A percentile compares a stretch with the other conserved stretches of the same genome.
Conservation (phyloP, 2,888 invertebrate genomes). For the Calameuta pallipes region DNA sequence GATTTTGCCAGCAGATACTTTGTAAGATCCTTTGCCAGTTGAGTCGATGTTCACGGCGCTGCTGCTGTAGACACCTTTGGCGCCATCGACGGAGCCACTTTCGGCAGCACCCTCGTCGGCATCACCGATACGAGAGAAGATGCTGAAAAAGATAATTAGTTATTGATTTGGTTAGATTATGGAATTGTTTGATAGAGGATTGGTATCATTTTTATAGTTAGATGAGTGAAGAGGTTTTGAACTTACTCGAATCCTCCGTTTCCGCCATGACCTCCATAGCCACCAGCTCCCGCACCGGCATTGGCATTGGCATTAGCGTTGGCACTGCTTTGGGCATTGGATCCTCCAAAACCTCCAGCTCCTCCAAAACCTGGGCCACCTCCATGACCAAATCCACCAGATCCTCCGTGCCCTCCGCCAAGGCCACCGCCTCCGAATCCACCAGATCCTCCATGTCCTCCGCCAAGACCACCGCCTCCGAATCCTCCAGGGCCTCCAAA, state of each 20-base stretch:
- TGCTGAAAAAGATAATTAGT: slow-evolving; percentile 31
- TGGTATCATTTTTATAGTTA: not conserved
- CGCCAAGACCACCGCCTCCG: slow-evolving; percentile 5
- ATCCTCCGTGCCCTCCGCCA: slow-evolving; percentile 12
- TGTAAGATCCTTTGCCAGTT: slow-evolving; percentile 68
- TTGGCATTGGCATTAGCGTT: slow-evolving; percentile 34
- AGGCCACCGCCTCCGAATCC: slow-evolving; percentile 4
- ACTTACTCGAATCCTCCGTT: slow-evolving; percentile 15
- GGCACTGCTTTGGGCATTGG: slow-evolving; percentile 31
- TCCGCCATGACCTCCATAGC: slow-evolving; percentile 15
- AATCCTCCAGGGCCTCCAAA: not conserved
- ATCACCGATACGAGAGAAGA: slow-evolving; percentile 65
- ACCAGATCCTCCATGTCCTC: slow-evolving; percentile 9
- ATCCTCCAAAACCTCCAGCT: slow-evolving; percentile 15
- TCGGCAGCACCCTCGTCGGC: slow-evolving; percentile 58
- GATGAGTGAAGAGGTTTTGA: not conserved
- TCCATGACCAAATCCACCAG: slow-evolving; percentile 7
- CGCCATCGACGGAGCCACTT: slow-evolving; percentile 64
- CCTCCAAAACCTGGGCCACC: slow-evolving; percentile 15
- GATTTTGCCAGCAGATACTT: slow-evolving; percentile 67
- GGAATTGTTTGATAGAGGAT: not conserved
- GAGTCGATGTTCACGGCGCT: slow-evolving; percentile 66
- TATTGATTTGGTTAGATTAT: not conserved
- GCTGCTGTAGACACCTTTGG: slow-evolving; percentile 68
- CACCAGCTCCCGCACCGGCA: slow-evolving; percentile 20